Conservation (phyloP, 2,797 vertebrate genomes). For the Sternarchorhynchus goeldii region DNA sequence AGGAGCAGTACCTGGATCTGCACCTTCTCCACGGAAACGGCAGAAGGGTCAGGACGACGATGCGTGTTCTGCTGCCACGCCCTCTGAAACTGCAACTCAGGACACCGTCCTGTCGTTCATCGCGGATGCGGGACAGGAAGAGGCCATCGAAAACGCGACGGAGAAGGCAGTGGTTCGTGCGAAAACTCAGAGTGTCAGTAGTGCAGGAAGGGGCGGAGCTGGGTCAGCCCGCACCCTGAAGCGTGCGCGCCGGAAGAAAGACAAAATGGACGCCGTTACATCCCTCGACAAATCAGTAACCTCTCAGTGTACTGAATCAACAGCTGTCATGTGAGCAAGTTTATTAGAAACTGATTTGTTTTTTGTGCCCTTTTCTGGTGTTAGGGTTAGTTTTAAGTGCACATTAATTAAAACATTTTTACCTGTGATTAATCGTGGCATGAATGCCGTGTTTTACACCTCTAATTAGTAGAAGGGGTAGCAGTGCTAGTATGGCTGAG, state of each 20-base stretch:
- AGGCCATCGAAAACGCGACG: background rate
- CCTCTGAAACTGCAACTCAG: conserved; percentile 3
- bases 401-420: background rate
- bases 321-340: conserved; percentile 51
- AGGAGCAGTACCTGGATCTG: conserved; percentile 51
- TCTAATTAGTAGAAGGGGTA: background rate
- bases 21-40: conserved; percentile 29
- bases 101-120: background rate
- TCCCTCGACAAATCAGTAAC: background rate
- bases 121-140: background rate
- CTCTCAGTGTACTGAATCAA: conserved; percentile 17
- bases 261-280: conserved; percentile 23
- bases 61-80: conserved; percentile 7
- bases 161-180: background rate
- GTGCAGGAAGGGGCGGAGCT: background rate
- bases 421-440: background rate
- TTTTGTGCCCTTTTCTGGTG: background rate
- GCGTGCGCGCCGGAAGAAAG: conserved; percentile 19
- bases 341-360: background rate
- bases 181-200: background rate
- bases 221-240: background rate
- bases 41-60: conserved; percentile 56
- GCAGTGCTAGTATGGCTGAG: background rate
- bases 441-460: background rate
- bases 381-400: background rate